Evolutionary conservation across 2,113 vertebrate genomes (phyloP).

Genomic region (Chauna torquata): DNA sequence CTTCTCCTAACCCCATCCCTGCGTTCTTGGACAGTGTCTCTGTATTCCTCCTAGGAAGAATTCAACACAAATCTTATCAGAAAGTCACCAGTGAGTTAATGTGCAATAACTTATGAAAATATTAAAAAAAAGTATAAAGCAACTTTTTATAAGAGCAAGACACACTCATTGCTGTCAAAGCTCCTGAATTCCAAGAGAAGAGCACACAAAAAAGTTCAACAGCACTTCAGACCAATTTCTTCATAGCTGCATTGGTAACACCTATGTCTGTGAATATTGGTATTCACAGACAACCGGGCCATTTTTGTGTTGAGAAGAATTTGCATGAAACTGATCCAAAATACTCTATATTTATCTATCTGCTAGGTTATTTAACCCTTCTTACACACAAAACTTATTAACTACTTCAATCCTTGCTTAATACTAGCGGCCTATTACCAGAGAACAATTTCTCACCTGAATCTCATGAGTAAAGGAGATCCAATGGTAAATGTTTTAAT

Average conservation of each 20-base stretch:
- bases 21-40: accelerated
- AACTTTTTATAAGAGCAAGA: not conserved
- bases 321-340: not conserved
- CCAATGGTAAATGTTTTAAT: not conserved
- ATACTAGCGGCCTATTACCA: not conserved
- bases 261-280: too few relatives aligned
- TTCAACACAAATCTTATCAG: not conserved
- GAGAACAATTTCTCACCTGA: not conserved
- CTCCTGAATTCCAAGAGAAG: not conserved
- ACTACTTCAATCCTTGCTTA: not conserved
- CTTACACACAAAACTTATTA: not conserved
- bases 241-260: not conserved
- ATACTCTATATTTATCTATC: not conserved
- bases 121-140: not conserved
- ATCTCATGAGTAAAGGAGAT: not conserved
- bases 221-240: not conserved
- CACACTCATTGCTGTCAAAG: not conserved
- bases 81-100: not conserved
- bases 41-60: not conserved
- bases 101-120: not conserved
- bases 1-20: not conserved
- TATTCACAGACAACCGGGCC: not conserved
- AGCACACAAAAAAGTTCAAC: not conserved
- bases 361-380: not conserved
- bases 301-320: not conserved